These are phyloP conservation scores for Melikaiella ostensackeni DNA, from an alignment of 2,888 invertebrate genomes.

Conservation along the genomic window DNA sequence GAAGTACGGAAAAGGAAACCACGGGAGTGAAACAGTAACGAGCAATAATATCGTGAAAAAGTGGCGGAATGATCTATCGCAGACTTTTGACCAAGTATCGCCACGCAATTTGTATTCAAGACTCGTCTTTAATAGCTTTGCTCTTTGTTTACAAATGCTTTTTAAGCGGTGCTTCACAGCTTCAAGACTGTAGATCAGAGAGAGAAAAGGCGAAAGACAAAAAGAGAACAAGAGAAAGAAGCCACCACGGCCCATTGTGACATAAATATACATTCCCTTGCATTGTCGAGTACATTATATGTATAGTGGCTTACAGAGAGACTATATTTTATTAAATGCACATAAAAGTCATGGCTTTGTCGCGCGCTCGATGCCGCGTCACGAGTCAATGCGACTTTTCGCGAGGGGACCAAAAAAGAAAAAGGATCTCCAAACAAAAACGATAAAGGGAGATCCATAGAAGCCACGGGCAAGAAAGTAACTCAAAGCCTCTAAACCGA, in stretches of 20 bases:
- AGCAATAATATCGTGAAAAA: slow-evolving; percentile 39
- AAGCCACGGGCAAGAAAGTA: slow-evolving; percentile 12
- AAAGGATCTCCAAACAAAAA: slow-evolving; percentile 13
- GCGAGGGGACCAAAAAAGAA: slow-evolving; percentile 17
- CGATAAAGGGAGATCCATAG: neutral
- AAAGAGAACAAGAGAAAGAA: slow-evolving; percentile 42
- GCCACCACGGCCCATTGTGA: slow-evolving; percentile 48
- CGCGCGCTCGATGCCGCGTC: slow-evolving; percentile 47
- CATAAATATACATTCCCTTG: slow-evolving; percentile 51
- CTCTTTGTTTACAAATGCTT: slow-evolving; percentile 56
- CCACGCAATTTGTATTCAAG: slow-evolving; percentile 56
- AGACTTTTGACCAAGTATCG: slow-evolving; percentile 47
- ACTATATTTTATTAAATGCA: slow-evolving; percentile 53
- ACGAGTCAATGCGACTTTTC: slow-evolving; percentile 38
- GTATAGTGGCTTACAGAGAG: slow-evolving; percentile 48
- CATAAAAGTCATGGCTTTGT: slow-evolving; percentile 58
- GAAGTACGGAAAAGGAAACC: slow-evolving; percentile 27
- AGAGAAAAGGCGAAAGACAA: slow-evolving; percentile 31
- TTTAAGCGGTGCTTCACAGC: slow-evolving; percentile 46
- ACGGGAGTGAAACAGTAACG: slow-evolving; percentile 38
- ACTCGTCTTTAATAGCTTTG: slow-evolving; percentile 55
- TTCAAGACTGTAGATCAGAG: slow-evolving; percentile 47
- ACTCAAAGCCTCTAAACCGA: neutral
- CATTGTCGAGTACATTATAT: slow-evolving; percentile 49
- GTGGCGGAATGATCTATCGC: slow-evolving; percentile 39